Conservation (phyloP, 2,113 vertebrate species). For the Sorex araneus region DNA sequence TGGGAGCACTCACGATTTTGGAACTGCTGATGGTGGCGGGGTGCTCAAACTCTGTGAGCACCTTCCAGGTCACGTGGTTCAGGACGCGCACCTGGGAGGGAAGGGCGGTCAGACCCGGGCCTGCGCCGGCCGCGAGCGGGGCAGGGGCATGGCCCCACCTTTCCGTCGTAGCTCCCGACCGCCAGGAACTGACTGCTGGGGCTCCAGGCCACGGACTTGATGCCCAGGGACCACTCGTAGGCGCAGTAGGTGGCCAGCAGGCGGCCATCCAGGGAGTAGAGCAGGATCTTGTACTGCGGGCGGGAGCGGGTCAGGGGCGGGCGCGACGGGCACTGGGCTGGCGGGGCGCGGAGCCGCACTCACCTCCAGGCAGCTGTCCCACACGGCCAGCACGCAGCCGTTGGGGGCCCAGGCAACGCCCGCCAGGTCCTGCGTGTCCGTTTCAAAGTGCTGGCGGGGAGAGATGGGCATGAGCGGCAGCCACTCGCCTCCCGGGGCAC, state of each 20-base stretch:
- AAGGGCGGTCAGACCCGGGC: background rate
- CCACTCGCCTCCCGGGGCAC: too few species aligned
- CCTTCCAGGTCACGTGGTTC: constrained; percentile 98
- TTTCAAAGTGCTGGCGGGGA: constrained; percentile 94
- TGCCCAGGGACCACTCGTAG: constrained; percentile 96
- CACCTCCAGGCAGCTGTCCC: constrained; percentile 98
- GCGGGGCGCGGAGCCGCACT: background rate
- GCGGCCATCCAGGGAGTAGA: constrained; percentile 97
- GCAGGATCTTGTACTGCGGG: constrained; percentile 95
- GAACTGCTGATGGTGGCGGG: constrained; percentile 88
- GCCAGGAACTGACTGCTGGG: constrained; percentile 98
- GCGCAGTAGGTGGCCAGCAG: constrained; percentile 92
- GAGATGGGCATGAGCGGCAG: background rate
- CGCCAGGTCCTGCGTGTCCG: constrained; percentile 95
- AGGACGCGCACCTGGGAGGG: constrained; percentile 94
- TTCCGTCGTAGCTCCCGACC: constrained; percentile 97
- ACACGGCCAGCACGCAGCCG: constrained; percentile 95
- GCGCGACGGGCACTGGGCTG: too few species aligned
- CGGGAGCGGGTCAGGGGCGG: background rate
- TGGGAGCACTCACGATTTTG: constrained; percentile 90
- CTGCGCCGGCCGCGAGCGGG: background rate
- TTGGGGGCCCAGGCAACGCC: constrained; percentile 98
- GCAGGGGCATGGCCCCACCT: constrained; percentile 86
- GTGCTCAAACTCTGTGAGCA: constrained; percentile 94
- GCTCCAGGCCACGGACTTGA: constrained; percentile 95